phyloP scores from a whole-genome alignment of 2,888 invertebrate genomes.

The Andrena camellia region DNA sequence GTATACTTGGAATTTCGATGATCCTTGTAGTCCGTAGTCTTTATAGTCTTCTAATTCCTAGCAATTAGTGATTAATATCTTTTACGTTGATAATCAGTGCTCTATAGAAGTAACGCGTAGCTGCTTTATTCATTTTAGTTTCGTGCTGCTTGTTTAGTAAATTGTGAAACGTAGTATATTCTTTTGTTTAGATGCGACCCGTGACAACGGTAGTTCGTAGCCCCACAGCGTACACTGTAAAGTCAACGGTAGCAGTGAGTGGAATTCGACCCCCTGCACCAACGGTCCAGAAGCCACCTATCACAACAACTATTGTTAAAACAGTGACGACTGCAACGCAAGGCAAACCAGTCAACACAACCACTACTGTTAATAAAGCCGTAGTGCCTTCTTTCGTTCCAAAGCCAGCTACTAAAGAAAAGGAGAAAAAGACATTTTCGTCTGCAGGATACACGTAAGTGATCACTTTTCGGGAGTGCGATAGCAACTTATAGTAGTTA shows the following conservation, averaged over 20 bases:
- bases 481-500: not conserved
- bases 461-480: not conserved
- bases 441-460: constrained; percentile 86
- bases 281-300: constrained; percentile 77
- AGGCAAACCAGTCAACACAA: constrained; percentile 81
- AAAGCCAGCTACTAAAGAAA: constrained; percentile 90
- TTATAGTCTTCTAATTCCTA: not conserved
- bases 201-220: constrained; percentile 81
- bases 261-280: constrained; percentile 76
- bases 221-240: constrained; percentile 79
- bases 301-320: constrained; percentile 82
- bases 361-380: constrained; percentile 86
- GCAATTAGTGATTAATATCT: not conserved
- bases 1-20: constrained; percentile 1
- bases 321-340: constrained; percentile 77
- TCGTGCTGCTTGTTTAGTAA: not conserved
- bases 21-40: constrained; percentile 5
- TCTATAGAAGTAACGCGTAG: not conserved
- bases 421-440: constrained; percentile 90
- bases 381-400: constrained; percentile 86
- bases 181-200: constrained; percentile 79
- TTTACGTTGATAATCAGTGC: not conserved
- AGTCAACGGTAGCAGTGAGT: constrained; percentile 80
- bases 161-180: not conserved
- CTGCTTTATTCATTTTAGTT: not conserved